phyloP scores from a whole-genome alignment of 2,888 invertebrate genomes.

The Nomada ferruginata region DNA sequence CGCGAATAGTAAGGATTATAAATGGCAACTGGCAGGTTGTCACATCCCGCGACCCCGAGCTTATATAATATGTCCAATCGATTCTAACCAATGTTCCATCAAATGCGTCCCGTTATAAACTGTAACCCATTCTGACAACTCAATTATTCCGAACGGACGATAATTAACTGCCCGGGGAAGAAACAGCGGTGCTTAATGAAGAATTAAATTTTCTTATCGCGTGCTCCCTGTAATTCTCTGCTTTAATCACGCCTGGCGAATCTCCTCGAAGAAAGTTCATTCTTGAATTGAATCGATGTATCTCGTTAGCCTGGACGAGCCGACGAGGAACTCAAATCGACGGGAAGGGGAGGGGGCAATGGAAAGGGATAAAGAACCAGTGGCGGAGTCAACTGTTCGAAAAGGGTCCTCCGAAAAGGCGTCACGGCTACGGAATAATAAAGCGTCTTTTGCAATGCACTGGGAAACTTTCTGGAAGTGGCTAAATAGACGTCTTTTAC shows the following conservation, averaged over 20 bases:
- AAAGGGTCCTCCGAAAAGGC: conserved; percentile 41
- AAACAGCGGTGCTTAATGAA: conserved; percentile 72
- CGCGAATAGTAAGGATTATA: background rate
- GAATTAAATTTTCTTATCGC: conserved; percentile 80
- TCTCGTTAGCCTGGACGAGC: conserved; percentile 71
- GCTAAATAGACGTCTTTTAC: conserved; percentile 49
- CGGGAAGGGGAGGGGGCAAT: conserved; percentile 19
- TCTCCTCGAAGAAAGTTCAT: conserved; percentile 73
- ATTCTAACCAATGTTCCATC: conserved; percentile 40
- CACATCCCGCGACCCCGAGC: conserved; percentile 22
- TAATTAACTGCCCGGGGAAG: conserved; percentile 69
- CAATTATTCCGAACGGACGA: conserved; percentile 67
- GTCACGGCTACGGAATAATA: conserved; percentile 63
- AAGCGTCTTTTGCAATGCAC: conserved; percentile 58
- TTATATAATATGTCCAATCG: conserved; percentile 41
- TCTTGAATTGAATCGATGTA: conserved; percentile 72
- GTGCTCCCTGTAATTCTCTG: conserved; percentile 72
- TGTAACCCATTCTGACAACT: conserved; percentile 42
- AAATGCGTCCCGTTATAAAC: conserved; percentile 63
- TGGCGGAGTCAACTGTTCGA: conserved; percentile 59
- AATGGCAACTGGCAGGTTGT: conserved; percentile 41
- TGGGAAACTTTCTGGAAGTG: conserved; percentile 44
- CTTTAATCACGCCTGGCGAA: conserved; percentile 76
- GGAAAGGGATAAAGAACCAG: conserved; percentile 49
- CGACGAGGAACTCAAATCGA: conserved; percentile 37